phyloP scores from a whole-genome alignment of 2,797 vertebrate genomes.

The Notamacropus eugenii region DNA sequence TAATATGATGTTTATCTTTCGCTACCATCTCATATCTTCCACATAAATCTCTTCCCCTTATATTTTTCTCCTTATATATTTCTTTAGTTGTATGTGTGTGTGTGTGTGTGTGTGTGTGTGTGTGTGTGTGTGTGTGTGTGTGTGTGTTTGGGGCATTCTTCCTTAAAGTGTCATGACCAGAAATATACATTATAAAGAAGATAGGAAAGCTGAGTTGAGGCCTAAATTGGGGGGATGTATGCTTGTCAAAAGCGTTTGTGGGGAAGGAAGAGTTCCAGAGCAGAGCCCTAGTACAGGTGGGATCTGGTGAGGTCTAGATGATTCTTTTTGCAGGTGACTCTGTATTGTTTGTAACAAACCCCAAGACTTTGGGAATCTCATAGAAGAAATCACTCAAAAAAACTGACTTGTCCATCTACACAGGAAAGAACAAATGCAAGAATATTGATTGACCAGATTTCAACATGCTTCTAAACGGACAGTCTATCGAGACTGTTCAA shows the following conservation, averaged over 20 bases:
- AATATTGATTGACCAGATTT: not conserved
- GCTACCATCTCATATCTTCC: not conserved
- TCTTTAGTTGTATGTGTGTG: not conserved
- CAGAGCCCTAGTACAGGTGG: too few species aligned
- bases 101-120: too few species aligned
- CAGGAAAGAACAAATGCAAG: not conserved
- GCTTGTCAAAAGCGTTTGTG: not conserved
- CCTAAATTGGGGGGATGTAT: too few species aligned
- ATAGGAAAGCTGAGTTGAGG: too few species aligned
- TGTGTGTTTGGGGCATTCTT: not conserved
- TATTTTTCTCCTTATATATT: not conserved
- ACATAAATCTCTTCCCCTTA: not conserved
- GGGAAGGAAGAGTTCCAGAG: not conserved
- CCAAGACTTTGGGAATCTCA: not conserved
- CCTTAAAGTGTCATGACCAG: not conserved
- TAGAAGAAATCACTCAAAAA: not conserved
- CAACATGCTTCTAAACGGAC: not conserved
- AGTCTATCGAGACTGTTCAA: not conserved
- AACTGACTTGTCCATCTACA: not conserved
- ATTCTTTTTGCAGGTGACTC: not conserved
- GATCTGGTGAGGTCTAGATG: not conserved
- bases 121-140: too few species aligned
- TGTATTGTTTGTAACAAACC: not conserved
- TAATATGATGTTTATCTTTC: not conserved
- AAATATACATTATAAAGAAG: not conserved